Base-by-base conservation (phyloP, 2,113 vertebrate species). In the Peromyscus polionotus region DNA sequence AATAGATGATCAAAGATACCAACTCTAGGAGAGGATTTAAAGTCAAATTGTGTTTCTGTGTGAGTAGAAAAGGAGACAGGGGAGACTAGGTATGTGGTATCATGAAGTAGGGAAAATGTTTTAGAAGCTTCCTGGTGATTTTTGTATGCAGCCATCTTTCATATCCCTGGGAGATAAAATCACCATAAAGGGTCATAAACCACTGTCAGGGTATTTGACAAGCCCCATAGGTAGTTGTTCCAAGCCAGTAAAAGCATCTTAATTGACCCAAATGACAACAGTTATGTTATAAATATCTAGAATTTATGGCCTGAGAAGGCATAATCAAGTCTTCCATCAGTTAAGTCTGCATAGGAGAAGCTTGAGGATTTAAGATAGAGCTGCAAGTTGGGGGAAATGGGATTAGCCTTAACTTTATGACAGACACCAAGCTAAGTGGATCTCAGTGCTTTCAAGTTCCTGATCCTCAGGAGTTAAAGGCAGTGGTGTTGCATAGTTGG, bases 181-280 rank as follows among this genome's bases (percentile, higher is more conserved):
- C 98, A 94, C 75, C 75, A 72, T 76, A 72, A 94, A 84, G 48
- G 96, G 83, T 89, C 97, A 95, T 72, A 98, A 97, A 97, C 20
- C 93, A 89, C 57, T 79, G 88, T 96, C 97, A 97, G 91, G 92
- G 93, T 97, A 98, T 97, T 98, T 98, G 92, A 89, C 92, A 97
- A 96, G 88, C 96, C 95, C 96, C 96, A 70, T 57, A 97, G 92
- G 96, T 94, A 93, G 48, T 95, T 96, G 94, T 97, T 98, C 96
- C 42, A 89, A 98, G 96, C 94, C 68, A 96, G 84, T 97, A 93
- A 94, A 97, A 97, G 68, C 98, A 97, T 98, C 97, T 98, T 98
- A 97, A 96, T 98, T 98, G 96, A 97, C 96, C 90, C 97, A 98
- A 98, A 96, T 96, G 97, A 98, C 96, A 98, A 97, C 96, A 97